These are phyloP conservation scores for Bombycilla garrulus DNA, from an alignment of 2,113 vertebrate genomes.

Conservation along the genomic window DNA sequence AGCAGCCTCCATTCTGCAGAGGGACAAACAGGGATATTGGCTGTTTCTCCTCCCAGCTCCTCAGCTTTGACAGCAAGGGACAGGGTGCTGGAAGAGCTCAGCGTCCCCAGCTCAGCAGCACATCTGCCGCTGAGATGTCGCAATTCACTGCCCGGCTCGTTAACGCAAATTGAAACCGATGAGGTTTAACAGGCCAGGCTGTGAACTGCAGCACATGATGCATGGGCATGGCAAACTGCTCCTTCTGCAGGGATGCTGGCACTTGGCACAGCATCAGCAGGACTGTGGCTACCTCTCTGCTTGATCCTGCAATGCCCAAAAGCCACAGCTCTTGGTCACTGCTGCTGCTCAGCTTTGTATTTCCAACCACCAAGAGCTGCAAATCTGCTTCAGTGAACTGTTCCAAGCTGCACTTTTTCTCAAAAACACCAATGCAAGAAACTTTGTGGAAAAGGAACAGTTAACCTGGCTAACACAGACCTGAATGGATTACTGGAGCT, in stretches of 20 bases:
- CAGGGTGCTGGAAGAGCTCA: not conserved
- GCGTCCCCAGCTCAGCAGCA: not conserved
- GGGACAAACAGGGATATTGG: not conserved
- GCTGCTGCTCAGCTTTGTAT: not conserved
- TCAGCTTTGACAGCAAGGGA: not conserved
- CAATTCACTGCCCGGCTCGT: not conserved
- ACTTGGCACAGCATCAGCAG: not conserved
- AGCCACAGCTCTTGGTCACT: not conserved
- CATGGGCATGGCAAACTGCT: fast-evolving
- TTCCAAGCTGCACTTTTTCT: not conserved
- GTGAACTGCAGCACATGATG: not conserved
- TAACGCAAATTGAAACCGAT: not conserved
- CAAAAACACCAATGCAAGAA: slow-evolving; percentile 11
- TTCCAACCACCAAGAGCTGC: not conserved
- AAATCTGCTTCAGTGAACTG: not conserved
- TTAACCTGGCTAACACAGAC: not conserved
- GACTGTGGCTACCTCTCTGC: not conserved
- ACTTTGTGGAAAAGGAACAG: not conserved
- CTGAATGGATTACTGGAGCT: not conserved
- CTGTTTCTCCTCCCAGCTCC: not conserved
- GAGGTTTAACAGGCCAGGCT: not conserved
- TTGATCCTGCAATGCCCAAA: not conserved
- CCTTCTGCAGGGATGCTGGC: not conserved
- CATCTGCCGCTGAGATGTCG: fast-evolving
- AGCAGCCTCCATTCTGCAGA: not conserved